Evolutionary conservation across 2,113 vertebrate genomes (phyloP), one percentile per base, ranked within the genome.

Genomic region (Myocastor coypus): DNA sequence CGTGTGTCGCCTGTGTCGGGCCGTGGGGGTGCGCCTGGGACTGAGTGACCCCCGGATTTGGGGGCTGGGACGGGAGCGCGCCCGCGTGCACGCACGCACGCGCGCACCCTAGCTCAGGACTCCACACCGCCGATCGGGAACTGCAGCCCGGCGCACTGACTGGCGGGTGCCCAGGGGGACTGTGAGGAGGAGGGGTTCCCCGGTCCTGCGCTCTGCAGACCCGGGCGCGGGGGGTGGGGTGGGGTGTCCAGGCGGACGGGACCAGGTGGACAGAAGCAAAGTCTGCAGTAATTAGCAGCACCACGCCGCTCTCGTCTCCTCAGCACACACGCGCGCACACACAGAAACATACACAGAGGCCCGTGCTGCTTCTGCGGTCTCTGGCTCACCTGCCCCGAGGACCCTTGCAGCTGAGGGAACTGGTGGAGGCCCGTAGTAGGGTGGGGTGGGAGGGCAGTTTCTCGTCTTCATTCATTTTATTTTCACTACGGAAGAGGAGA

Each of bases 21-120:
- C 80, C 13, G 78, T 75, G 93, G 32, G 32, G 46, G 87, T 42
- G 92, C 37, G 80, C 40, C n/a, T 11, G 50, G 42, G 78, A 32
- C 26, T 61, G 84, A 84, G 87, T 59, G 92, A 34, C 89, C 32
- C 64, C 77, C 3, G 20, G 81, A 50, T 69, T 91, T 57, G 84
- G 84, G 95, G 94, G 42, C 66, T 9, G 11, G 55, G 83, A 55
- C 50, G 40, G 28, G 40, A 73, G 89, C 81, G 94, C 28, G 66
- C 83, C 40, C 92, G 89, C 73, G 28, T 24, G 85, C 88, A 40
- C 63, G 78, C 91, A 71, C 82, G 93, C 91, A n/a, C 85, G 92
- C 97, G 91, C 95, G 52, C 83, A 61, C 83, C 86, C 92, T 85
- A 66, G 32, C 91, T 94, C 83, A 34, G 94, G 95, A 85, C 95